A percentile compares a stretch with the other conserved stretches of the same genome.
These are phyloP conservation scores for Drosophila murphyi DNA, from an alignment of 1,140 invertebrate species.

Conservation along the genomic window DNA sequence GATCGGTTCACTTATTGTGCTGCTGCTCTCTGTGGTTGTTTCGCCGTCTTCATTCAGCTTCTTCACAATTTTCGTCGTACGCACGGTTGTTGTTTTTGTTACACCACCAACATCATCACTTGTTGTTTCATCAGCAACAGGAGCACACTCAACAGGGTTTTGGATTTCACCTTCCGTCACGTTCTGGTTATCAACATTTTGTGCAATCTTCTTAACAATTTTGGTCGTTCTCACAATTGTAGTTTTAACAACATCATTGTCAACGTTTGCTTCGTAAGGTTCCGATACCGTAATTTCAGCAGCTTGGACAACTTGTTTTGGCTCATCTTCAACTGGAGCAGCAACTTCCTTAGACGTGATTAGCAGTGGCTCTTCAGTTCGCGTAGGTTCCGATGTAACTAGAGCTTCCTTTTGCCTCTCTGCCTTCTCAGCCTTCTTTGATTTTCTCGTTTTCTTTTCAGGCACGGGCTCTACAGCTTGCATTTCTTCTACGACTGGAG, in stretches of 20 bases:
- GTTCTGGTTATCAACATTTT: constrained; percentile 61
- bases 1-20: constrained; percentile 63
- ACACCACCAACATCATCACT: constrained; percentile 58
- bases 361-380: neutral
- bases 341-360: neutral
- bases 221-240: constrained; percentile 80
- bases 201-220: constrained; percentile 74
- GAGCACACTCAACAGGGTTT: constrained; percentile 2
- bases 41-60: constrained; percentile 71
- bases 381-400: neutral
- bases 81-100: constrained; percentile 79
- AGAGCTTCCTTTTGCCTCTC: neutral
- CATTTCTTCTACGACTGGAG: constrained; percentile 15
- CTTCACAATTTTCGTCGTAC: constrained; percentile 73
- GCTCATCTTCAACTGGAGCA: constrained; percentile 7
- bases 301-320: neutral
- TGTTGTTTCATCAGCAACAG: constrained; percentile 28
- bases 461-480: neutral
- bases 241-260: constrained; percentile 75
- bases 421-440: neutral
- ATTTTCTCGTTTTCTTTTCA: constrained; percentile 18
- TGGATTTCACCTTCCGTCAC: constrained; percentile 21
- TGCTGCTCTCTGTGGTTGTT: constrained; percentile 67
- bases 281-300: constrained; percentile 14
- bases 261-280: constrained; percentile 8